Conservation (phyloP, 2,888 invertebrate genomes). For the Macrophya annulata region DNA sequence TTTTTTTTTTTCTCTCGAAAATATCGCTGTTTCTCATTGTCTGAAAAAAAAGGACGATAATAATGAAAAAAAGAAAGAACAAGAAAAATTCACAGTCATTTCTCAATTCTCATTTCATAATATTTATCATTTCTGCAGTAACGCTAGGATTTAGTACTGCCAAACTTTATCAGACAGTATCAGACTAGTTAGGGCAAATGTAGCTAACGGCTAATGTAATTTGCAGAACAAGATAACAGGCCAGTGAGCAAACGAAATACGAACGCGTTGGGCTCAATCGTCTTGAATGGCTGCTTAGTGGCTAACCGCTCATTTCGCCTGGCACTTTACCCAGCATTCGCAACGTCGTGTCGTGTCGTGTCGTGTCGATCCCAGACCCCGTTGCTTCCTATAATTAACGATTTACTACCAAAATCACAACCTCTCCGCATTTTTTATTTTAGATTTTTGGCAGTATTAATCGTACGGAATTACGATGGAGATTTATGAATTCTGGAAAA, state of each 20-base stretch:
- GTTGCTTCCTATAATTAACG: conserved; percentile 23
- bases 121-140: neutral
- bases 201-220: conserved; percentile 41
- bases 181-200: conserved; percentile 30
- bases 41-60: neutral
- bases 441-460: neutral
- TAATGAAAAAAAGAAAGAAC: neutral
- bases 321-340: conserved; percentile 29
- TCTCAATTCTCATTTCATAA: neutral
- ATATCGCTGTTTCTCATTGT: neutral
- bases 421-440: neutral
- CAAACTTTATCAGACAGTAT: conserved; percentile 28
- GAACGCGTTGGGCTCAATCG: conserved; percentile 50
- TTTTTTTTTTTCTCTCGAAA: neutral
- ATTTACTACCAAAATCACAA: neutral
- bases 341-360: neutral
- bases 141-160: neutral
- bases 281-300: conserved; percentile 53
- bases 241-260: conserved; percentile 35
- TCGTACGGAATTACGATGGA: neutral
- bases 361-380: conserved; percentile 13
- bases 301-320: conserved; percentile 51
- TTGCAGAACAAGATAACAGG: conserved; percentile 37
- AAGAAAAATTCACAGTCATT: neutral
- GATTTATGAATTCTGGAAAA: neutral